Evolutionary conservation across 2,888 invertebrate genomes (phyloP), one percentile per base, ranked within the genome.

Genomic region (Emesis furor): DNA sequence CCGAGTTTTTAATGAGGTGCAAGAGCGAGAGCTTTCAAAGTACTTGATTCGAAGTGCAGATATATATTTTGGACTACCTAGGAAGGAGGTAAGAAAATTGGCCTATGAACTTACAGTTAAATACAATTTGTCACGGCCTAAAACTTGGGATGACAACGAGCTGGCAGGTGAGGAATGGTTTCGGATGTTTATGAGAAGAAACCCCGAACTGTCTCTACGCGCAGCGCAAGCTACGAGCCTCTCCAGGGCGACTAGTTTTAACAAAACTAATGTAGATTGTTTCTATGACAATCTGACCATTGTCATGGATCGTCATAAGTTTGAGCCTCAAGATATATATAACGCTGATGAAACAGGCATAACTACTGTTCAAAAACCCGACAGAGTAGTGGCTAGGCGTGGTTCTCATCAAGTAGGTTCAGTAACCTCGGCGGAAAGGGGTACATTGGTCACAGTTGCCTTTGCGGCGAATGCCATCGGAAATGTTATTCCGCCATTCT

Each of bases 321-420:
- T 86, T 75, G 86, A 88, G 65, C 83, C 86, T 3, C 78, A 86
- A 72, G 51, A 88, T 69, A 87, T 89, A 55, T 87, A 87, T 85
- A 84, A 79, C 71, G 32, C 81, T 4, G 88, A 89, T 74, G 90
- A 90, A 67, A 88, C 86, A 0, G 90, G 90, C 5, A 73, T 90
- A 7, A 89, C 89, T 14, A 90, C 90, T 4, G 90, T 90, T 2
- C 78, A 78, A 37, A 90, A 90, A 68, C 91, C 91, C 0, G 89
- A 86, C 14, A 91, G 90, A 83, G 85, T 89, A 32, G 65, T 90
- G 5, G 89, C 91, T 78, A 6, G 32, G 69, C 82, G 81, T 67
- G 90, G 89, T 8, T 14, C 35, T 8, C 90, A 90, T 59, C 88
- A 87, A 72, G 91, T 90, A 80, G 89, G 89, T 62, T 78, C 85